Percentiles rank a stretch among this genome's conserved stretches.
Conservation (phyloP, 2,888 invertebrate genomes). For the Morpho deidamia region DNA sequence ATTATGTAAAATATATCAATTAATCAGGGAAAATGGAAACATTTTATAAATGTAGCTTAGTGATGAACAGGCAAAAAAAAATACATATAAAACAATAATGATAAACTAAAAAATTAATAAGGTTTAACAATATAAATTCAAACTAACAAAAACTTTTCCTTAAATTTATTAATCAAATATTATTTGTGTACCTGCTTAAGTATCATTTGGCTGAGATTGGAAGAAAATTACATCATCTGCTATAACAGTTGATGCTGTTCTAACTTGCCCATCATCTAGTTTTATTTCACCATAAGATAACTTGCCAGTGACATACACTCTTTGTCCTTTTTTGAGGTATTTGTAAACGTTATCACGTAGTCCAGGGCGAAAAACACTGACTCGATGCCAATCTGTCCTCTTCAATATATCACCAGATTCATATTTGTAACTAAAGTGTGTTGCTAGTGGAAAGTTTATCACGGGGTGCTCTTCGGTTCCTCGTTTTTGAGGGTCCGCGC, state of each 20-base stretch:
- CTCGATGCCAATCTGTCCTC: constrained; percentile 94
- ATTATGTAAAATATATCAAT: too few species aligned
- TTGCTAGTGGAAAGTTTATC: constrained; percentile 92
- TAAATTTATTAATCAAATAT: not conserved
- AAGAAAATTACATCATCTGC: constrained; percentile 94
- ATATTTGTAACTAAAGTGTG: constrained; percentile 90
- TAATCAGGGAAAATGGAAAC: too few species aligned
- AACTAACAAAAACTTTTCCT: too few species aligned
- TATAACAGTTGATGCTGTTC: constrained; percentile 87
- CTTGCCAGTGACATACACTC: constrained; percentile 89
- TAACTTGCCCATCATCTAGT: constrained; percentile 84
- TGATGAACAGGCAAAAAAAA: too few species aligned
- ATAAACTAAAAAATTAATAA: too few species aligned
- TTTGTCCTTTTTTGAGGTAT: constrained; percentile 90
- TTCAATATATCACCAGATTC: constrained; percentile 88
- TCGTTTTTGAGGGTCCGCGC: constrained; percentile 91
- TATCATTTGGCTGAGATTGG: constrained; percentile 52
- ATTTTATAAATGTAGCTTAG: too few species aligned
- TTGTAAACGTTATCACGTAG: constrained; percentile 88
- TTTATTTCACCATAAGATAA: constrained; percentile 91
- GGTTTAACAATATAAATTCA: too few species aligned
- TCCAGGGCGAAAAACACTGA: constrained; percentile 91
- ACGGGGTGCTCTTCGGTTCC: constrained; percentile 91
- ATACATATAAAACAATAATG: too few species aligned
- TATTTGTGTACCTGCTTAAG: not conserved